phyloP scores from a whole-genome alignment of 1,140 invertebrate species.

The Musca domestica region DNA sequence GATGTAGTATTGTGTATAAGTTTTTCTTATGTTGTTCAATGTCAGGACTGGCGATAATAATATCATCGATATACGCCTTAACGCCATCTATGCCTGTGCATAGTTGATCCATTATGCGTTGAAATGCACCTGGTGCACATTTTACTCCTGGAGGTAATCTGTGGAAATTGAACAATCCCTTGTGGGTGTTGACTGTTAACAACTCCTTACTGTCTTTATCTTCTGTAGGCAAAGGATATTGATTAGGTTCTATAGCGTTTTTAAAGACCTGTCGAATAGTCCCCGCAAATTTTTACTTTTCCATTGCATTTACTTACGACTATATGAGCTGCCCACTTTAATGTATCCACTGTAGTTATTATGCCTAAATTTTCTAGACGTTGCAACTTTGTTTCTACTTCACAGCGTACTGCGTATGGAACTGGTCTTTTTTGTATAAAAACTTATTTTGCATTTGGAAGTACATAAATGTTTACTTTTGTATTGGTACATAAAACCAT shows the following conservation, averaged over 20 bases:
- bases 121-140: background rate
- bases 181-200: background rate
- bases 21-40: background rate
- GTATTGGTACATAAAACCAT: background rate
- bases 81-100: background rate
- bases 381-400: background rate
- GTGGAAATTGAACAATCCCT: background rate
- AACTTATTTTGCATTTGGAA: background rate
- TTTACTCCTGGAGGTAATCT: background rate
- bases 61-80: background rate
- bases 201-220: background rate
- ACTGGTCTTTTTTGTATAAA: background rate
- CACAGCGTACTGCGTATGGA: background rate
- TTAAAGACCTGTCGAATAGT: slow-evolving; percentile 30
- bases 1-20: background rate
- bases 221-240: slow-evolving; percentile 21
- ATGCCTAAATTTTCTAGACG: background rate
- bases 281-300: slow-evolving; percentile 28
- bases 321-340: background rate
- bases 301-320: no score
- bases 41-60: background rate
- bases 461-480: background rate
- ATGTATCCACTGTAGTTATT: background rate
- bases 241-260: slow-evolving; percentile 15
- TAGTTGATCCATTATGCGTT: background rate